phyloP scores from a whole-genome alignment of 2,797 vertebrate species.

The Galago senegalensis region DNA sequence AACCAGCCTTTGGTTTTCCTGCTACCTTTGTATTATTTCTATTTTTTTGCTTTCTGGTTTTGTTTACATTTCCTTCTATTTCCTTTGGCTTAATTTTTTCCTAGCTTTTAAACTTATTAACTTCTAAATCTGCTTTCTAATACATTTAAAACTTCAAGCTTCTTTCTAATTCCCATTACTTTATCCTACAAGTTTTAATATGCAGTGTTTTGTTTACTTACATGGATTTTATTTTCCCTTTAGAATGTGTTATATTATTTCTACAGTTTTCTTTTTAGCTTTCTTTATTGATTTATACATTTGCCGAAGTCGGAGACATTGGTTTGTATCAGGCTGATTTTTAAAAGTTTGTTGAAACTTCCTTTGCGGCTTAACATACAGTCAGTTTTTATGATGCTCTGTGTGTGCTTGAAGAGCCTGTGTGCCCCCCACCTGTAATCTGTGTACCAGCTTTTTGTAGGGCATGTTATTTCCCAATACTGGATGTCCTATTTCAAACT shows the following conservation, averaged over 20 bases:
- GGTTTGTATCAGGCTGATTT: not conserved
- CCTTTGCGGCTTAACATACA: not conserved
- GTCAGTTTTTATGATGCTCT: not conserved
- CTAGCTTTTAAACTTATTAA: not conserved
- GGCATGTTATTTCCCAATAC: not conserved
- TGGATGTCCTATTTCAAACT: not conserved
- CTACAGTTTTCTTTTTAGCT: not conserved
- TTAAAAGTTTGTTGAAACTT: constrained; percentile 9
- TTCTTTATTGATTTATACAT: constrained; percentile 46
- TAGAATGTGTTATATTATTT: not conserved
- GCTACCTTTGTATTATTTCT: not conserved
- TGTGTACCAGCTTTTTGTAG: not conserved
- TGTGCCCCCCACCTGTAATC: not conserved
- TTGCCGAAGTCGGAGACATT: not conserved
- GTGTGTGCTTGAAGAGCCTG: not conserved
- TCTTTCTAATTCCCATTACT: not conserved
- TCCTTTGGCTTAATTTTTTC: not conserved
- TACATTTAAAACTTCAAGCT: constrained; percentile 6
- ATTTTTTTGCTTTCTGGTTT: constrained; percentile 52
- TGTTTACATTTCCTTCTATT: constrained; percentile 15
- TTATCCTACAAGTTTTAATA: not conserved
- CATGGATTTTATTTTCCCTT: not conserved
- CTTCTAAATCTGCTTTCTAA: not conserved
- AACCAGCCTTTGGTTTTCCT: not conserved
- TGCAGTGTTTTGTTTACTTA: not conserved